phyloP scores from a whole-genome alignment of 2,113 vertebrate species.

The Peromyscus polionotus region DNA sequence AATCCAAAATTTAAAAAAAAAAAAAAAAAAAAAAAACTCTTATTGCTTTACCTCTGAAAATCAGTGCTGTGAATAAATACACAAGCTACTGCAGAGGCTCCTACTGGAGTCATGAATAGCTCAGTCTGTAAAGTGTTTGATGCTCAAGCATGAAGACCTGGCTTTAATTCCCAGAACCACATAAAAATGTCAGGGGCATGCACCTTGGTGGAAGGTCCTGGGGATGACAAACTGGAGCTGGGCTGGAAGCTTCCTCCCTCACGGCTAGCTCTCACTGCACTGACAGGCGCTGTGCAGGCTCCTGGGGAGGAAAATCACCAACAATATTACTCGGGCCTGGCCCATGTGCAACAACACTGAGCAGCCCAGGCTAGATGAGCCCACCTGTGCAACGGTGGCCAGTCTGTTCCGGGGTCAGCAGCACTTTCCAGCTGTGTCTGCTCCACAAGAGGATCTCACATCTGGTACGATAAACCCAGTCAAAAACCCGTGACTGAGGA shows the following conservation, averaged over 20 bases:
- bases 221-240: neutral
- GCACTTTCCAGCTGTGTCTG: neutral
- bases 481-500: neutral
- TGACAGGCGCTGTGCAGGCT: neutral
- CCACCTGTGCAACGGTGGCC: neutral
- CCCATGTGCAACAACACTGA: neutral
- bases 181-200: neutral
- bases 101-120: neutral
- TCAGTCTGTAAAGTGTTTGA: neutral
- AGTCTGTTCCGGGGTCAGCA: neutral
- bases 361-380: neutral
- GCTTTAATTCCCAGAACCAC: neutral
- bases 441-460: neutral
- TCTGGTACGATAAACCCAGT: neutral
- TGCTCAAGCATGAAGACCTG: neutral
- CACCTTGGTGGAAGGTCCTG: neutral
- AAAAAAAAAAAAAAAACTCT: neutral
- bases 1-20: neutral
- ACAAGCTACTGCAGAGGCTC: neutral
- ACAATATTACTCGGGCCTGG: neutral
- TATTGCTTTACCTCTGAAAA: constrained; percentile 13
- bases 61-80: constrained; percentile 5
- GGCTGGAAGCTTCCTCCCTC: neutral
- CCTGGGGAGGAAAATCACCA: too few species aligned
- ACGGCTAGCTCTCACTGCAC: neutral